Evolutionary conservation across 1,140 invertebrate genomes (phyloP).

Genomic region (Diorhabda sublineata): DNA sequence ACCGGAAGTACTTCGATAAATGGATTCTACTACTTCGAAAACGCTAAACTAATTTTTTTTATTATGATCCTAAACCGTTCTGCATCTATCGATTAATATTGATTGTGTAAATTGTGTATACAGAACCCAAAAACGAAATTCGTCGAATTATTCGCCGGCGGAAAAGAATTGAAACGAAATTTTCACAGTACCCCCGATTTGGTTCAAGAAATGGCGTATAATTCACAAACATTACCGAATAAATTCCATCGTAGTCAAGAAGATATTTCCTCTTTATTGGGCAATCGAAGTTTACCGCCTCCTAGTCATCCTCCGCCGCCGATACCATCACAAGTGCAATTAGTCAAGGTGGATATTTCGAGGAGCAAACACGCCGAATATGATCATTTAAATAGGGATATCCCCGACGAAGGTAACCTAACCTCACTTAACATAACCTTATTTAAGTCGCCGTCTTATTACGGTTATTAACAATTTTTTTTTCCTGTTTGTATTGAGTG

Average conservation of each 20-base stretch:
- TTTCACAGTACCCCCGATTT: conserved; percentile 88
- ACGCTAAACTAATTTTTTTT: too few species aligned
- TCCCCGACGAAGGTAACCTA: conserved; percentile 32
- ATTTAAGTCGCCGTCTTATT: too few species aligned
- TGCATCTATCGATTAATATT: too few species aligned
- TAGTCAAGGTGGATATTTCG: conserved; percentile 67
- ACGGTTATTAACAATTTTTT: too few species aligned
- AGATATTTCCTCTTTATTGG: conserved; percentile 55
- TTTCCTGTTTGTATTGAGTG: too few species aligned
- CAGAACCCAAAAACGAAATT: conserved; percentile 50
- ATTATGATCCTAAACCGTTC: too few species aligned
- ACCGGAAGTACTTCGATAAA: too few species aligned
- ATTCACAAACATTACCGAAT: conserved; percentile 30
- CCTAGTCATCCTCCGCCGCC: conserved; percentile 67
- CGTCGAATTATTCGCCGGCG: conserved; percentile 49
- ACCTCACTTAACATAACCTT: too few species aligned
- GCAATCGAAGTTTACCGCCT: conserved; percentile 57
- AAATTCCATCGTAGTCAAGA: conserved; percentile 68
- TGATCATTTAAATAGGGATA: conserved; percentile 40
- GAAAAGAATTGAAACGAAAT: conserved; percentile 67
- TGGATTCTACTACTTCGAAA: too few species aligned
- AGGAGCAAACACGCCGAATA: conserved; percentile 41
- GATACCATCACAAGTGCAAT: conserved; percentile 65
- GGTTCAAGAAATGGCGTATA: conserved; percentile 45
- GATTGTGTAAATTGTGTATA: not conserved